phyloP scores from a whole-genome alignment of 2,888 invertebrate species.

The Hypomecis atomaria region DNA sequence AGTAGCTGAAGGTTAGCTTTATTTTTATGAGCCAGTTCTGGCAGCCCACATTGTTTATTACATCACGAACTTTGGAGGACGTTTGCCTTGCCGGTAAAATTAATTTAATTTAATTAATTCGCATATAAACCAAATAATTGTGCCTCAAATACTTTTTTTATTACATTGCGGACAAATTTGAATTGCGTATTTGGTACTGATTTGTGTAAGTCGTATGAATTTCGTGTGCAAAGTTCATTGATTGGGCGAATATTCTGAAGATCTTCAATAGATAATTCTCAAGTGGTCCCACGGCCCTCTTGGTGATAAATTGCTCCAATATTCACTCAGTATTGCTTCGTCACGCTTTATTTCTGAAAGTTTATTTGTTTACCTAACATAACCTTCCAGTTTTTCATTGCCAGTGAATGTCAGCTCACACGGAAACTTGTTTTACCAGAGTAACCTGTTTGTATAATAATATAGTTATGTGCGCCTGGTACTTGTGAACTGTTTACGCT shows the following conservation, averaged over 20 bases:
- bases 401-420: slow-evolving; percentile 15
- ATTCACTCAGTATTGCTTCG: not conserved
- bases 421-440: slow-evolving; percentile 17
- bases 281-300: slow-evolving; percentile 5
- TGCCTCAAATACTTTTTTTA: not conserved
- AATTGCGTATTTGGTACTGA: slow-evolving; percentile 7
- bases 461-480: not conserved
- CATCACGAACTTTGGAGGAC: slow-evolving; percentile 3
- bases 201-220: not conserved
- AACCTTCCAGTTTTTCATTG: slow-evolving; percentile 1
- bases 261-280: slow-evolving; percentile 8
- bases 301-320: slow-evolving; percentile 6
- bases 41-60: slow-evolving; percentile 1
- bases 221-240: slow-evolving; percentile 3
- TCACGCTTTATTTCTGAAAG: not conserved
- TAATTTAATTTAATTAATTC: slow-evolving; percentile 3
- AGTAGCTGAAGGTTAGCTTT: too few species aligned
- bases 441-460: slow-evolving; percentile 7
- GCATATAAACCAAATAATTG: not conserved
- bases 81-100: slow-evolving; percentile 13
- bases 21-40: not conserved
- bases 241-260: not conserved
- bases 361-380: not conserved
- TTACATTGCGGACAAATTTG: not conserved
- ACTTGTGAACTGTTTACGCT: not conserved